A percentile compares a stretch with the other conserved stretches of the same genome.
Evolutionary conservation across 2,888 invertebrate species (phyloP).

Genomic region (Ecliptopera silaceata): DNA sequence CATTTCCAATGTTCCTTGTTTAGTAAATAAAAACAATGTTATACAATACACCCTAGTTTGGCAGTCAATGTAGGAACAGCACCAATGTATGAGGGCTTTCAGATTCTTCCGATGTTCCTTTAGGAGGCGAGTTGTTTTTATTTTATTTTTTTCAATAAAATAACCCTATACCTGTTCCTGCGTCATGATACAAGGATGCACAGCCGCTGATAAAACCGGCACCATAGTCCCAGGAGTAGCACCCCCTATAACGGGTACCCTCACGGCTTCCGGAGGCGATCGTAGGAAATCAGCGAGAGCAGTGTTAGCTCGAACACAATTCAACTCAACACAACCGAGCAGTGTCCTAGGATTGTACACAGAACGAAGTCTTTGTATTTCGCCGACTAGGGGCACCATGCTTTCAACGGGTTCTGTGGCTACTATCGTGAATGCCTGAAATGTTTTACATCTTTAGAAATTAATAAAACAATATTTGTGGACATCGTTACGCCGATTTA

Average conservation of each 20-base stretch:
- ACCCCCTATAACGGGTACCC: slow-evolving; percentile 87
- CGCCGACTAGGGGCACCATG: slow-evolving; percentile 87
- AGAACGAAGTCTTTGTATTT: slow-evolving; percentile 84
- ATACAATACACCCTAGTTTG: no score
- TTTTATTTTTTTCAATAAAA: no score
- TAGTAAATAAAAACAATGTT: no score
- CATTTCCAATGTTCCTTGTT: no score
- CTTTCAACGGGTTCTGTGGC: slow-evolving; percentile 85
- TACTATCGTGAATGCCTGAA: slow-evolving; percentile 68
- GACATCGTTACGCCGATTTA: no score
- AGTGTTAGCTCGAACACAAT: slow-evolving; percentile 87
- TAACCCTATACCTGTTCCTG: slow-evolving; percentile 62
- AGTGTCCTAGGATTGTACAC: slow-evolving; percentile 64
- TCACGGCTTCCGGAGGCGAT: slow-evolving; percentile 83
- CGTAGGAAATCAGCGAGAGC: slow-evolving; percentile 86
- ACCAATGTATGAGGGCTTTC: no score
- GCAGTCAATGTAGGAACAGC: no score
- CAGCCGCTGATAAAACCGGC: slow-evolving; percentile 86
- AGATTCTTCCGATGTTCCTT: no score
- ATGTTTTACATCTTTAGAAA: background rate
- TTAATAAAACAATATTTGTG: no score
- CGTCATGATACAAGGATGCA: slow-evolving; percentile 79
- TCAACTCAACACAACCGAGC: slow-evolving; percentile 88
- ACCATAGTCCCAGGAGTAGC: slow-evolving; percentile 88
- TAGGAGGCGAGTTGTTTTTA: background rate